phyloP scores from a whole-genome alignment of 2,113 vertebrate species.

The Prochilodus magdalenae region DNA sequence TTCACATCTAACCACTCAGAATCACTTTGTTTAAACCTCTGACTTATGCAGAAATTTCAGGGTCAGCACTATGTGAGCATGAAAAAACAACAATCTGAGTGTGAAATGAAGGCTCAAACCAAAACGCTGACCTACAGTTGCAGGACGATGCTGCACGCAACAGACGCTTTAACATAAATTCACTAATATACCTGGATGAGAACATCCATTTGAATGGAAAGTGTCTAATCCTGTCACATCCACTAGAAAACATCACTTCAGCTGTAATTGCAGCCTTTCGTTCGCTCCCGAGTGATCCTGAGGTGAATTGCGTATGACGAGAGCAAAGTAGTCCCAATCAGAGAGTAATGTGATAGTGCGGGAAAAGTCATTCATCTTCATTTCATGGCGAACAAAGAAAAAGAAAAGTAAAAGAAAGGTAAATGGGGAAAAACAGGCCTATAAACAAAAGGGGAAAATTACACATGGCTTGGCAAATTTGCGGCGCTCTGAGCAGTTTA shows the following conservation, averaged over 20 bases:
- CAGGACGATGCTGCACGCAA: constrained; percentile 4
- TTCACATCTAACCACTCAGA: too few species aligned
- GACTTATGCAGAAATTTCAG: too few species aligned
- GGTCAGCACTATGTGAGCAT: too few species aligned
- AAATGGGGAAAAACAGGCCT: not conserved
- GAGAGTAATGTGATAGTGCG: constrained; percentile 41
- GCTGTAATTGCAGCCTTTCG: constrained; percentile 37
- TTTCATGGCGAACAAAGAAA: constrained; percentile 27
- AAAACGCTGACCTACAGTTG: constrained; percentile 35
- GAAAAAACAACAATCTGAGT: constrained; percentile 36
- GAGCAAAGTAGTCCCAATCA: constrained; percentile 53
- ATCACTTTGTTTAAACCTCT: too few species aligned
- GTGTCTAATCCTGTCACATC: constrained; percentile 41
- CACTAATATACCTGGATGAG: constrained; percentile 40
- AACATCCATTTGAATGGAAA: constrained; percentile 47
- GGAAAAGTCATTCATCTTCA: constrained; percentile 58
- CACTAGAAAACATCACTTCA: constrained; percentile 45
- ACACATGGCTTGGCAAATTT: not conserved
- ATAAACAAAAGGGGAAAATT: constrained; percentile 24
- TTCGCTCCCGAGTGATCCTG: constrained; percentile 36
- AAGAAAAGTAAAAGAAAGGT: not conserved
- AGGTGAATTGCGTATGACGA: constrained; percentile 54
- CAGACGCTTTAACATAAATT: constrained; percentile 45
- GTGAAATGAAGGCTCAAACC: constrained; percentile 32
- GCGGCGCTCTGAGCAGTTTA: not conserved